Evolutionary conservation across 2,888 invertebrate genomes (phyloP), one percentile per base, ranked within the genome.

Genomic region (Steromphala cineraria): DNA sequence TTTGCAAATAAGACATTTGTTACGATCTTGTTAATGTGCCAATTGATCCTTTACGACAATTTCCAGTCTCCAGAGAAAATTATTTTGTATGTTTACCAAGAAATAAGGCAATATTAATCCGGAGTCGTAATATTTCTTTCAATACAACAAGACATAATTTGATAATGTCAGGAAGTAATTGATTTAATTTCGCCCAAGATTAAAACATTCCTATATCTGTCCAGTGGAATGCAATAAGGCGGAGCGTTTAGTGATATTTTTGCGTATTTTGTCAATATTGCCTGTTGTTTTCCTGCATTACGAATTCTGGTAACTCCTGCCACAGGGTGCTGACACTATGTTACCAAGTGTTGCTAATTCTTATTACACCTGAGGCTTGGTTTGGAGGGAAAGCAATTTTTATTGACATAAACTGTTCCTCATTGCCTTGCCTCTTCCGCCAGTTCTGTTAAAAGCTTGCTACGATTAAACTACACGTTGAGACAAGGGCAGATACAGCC

Each of bases 81-180:
- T 36, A 31, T 17, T 28, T n/a, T 28, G 36, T 67, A 24, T 24
- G 36, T 28, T 36, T 67, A 36, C 36, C 67, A 21, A 17, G 28
- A 31, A 36, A 67, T 67, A 31, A 36, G 67, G 24, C 36, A 67
- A 31, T 67, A 67, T 67, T 67, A 46, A 46, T 46, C 46, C 13
- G 1, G 46, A 53, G 19, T 75, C 28, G 75, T 46, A 75, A 75
- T 75, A 75, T 75, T 75, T 53, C 46, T 75, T 75, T 53, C 53
- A 75, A 46, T 46, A 53, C 46, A 17, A 75, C 75, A 53, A 75
- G 24, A 75, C 53, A 53, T 28, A 21, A 75, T 75, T 52, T 28
- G 36, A 46, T 75, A 28, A 46, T 36, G 75, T 21, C 46, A 7
- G 36, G 46, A 46, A 75, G 19, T 53, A 28, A 53, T 75, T 52